A percentile compares a stretch with the other conserved stretches of the same genome.
Conservation (phyloP, 2,797 vertebrate genomes). For the Tapirus indicus region DNA sequence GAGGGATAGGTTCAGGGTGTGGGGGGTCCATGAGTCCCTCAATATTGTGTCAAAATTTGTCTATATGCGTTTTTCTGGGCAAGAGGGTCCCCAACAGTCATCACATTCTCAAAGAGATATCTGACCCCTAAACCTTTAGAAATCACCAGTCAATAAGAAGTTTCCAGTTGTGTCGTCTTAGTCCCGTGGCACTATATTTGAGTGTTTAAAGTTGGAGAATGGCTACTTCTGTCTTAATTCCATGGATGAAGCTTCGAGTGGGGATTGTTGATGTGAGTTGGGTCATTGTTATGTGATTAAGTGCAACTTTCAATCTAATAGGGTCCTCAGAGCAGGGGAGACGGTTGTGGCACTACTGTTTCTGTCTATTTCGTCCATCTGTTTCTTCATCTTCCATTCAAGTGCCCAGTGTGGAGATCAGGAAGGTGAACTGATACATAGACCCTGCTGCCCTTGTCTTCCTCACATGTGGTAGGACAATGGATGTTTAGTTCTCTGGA, state of each 20-base stretch:
- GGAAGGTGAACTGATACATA: not conserved
- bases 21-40: not conserved
- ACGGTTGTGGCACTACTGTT: not conserved
- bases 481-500: not conserved
- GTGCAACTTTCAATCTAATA: accelerated
- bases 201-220: not conserved
- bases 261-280: not conserved
- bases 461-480: not conserved
- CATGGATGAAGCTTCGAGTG: not conserved
- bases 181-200: accelerated
- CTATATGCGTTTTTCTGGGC: not conserved
- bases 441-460: not conserved
- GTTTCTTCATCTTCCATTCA: not conserved
- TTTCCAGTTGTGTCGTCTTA: no score
- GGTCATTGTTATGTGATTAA: accelerated
- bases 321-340: accelerated
- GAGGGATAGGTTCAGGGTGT: not conserved
- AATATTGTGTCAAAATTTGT: not conserved
- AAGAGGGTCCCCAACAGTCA: not conserved
- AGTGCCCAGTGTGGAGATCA: accelerated
- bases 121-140: not conserved
- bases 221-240: not conserved
- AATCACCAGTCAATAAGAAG: not conserved
- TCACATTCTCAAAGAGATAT: not conserved
- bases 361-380: not conserved